Percentiles rank a stretch among this genome's conserved stretches.
Conservation (phyloP, 2,888 invertebrate genomes). For the Isoperla grammatica region DNA sequence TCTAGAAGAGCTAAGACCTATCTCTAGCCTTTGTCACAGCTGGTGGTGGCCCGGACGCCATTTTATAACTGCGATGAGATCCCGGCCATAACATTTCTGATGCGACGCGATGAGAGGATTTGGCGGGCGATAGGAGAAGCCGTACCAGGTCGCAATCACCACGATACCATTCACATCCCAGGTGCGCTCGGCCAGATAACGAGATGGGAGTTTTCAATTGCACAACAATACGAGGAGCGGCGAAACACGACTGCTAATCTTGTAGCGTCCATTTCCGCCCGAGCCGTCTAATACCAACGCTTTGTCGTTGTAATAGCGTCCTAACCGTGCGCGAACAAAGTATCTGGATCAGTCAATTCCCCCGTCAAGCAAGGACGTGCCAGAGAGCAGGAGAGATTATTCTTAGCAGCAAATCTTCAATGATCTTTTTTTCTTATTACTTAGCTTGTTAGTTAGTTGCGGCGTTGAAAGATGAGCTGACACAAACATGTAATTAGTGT, state of each 20-base stretch:
- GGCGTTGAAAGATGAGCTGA: constrained; percentile 17
- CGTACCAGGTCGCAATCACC: constrained; percentile 5
- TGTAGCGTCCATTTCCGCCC: too few species aligned
- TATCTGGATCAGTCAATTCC: too few species aligned
- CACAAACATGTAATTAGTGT: constrained; percentile 19
- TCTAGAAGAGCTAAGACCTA: constrained; percentile 19
- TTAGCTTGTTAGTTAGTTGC: constrained; percentile 4
- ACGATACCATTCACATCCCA: constrained; percentile 1
- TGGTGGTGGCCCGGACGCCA: constrained; percentile 16
- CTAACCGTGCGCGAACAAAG: too few species aligned
- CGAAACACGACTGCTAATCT: too few species aligned
- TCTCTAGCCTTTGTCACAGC: constrained; percentile 25
- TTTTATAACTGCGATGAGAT: constrained; percentile 23
- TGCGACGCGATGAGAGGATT: constrained; percentile 16
- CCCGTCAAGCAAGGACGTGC: too few species aligned
- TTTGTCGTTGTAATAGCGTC: too few species aligned
- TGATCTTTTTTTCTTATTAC: too few species aligned
- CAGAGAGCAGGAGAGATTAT: background rate
- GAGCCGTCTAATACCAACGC: too few species aligned
- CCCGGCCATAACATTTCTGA: constrained; percentile 24
- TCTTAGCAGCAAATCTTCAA: background rate
- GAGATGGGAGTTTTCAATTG: constrained; percentile 6
- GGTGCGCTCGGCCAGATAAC: constrained; percentile 12
- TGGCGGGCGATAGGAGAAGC: background rate
- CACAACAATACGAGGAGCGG: constrained; percentile 2